Conservation (phyloP, 2,888 invertebrate species). For the Idaea dimidiata region DNA sequence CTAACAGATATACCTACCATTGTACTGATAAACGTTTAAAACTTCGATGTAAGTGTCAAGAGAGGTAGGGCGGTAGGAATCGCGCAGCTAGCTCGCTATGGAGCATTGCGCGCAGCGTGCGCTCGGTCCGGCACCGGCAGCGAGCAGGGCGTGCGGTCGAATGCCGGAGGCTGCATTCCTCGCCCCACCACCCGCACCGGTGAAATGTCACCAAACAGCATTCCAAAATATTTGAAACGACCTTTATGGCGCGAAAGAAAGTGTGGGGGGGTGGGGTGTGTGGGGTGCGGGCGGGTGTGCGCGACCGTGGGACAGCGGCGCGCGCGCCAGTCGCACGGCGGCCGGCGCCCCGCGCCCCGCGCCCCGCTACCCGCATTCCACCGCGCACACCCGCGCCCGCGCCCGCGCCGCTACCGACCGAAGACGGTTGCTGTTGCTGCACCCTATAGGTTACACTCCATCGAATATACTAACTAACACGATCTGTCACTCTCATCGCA, state of each 20-base stretch:
- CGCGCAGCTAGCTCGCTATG: no score
- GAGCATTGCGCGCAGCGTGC: slow-evolving; percentile 36
- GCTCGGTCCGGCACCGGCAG: slow-evolving; percentile 36
- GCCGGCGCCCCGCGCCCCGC: slow-evolving; percentile 59
- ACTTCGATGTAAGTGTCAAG: neutral
- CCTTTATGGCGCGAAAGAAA: slow-evolving; percentile 82
- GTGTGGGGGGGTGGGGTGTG: slow-evolving; percentile 63
- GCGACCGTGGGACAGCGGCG: slow-evolving; percentile 86
- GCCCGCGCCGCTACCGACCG: slow-evolving; percentile 9
- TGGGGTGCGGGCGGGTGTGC: slow-evolving; percentile 74
- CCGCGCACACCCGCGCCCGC: slow-evolving; percentile 60
- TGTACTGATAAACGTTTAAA: neutral
- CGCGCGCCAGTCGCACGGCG: slow-evolving; percentile 78
- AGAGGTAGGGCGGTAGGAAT: no score
- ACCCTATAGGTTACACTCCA: no score
- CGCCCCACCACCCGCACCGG: slow-evolving; percentile 62
- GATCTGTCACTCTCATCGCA: no score
- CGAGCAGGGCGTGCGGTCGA: slow-evolving; percentile 49
- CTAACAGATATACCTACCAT: neutral
- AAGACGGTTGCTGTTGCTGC: no score
- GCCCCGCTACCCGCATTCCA: slow-evolving; percentile 69
- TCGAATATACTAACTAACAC: no score
- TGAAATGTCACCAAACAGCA: slow-evolving; percentile 80
- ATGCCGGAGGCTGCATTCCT: slow-evolving; percentile 65
- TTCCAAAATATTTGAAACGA: slow-evolving; percentile 81